Base-by-base conservation (phyloP, 2,888 invertebrate species). In the Mythimna pallens region DNA sequence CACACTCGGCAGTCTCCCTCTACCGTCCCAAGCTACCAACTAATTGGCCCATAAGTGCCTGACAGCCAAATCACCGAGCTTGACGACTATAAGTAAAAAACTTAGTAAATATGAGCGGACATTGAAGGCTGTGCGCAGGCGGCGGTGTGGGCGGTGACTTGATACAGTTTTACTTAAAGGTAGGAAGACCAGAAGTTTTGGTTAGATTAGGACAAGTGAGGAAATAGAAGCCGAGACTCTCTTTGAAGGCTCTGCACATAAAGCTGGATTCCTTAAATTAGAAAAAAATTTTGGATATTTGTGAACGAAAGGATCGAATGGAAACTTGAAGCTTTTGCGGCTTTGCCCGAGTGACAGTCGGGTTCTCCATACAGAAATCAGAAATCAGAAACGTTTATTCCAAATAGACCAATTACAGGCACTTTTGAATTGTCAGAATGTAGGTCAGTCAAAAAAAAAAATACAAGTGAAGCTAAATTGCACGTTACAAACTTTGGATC, bases 121-220 rank as follows among this genome's bases (percentile, higher is more conserved):
- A 65, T 64, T 63, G 85, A 85, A 83, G 86, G 86, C 76, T 83
- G 75, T 67, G 85, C 78, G 77, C 80, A 9, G 73, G 64, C 68
- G 73, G 66, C 64, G 30, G 30, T 64, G 84, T 81, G 74, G 86
- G 85, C 80, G 65, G 64, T 22, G 54, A 70, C 73, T 76, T 84
- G 85, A 84, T 85, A 85, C 86, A 85, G 78, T 86, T 85, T 80
- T 76, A 86, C 78, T 85, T 73, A 68, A 34, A 30, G 25, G 10
- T 76, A 74, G 50, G 54, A 73, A 20, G 47, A 50, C 76, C 17
- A 76, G 34, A 14, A 4, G 8, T 3, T 47, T 40, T 72, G 70
- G 36, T 54, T 73, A 47, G 0, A 67, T 73, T 67, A 58, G 66
- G 66, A 80, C 36, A 25, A n/a, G 1, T 68, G 0, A 20, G 0